Evolutionary conservation across 2,113 vertebrate genomes (phyloP), one percentile per base, ranked within the genome.

Genomic region (Pygoscelis antarcticus): DNA sequence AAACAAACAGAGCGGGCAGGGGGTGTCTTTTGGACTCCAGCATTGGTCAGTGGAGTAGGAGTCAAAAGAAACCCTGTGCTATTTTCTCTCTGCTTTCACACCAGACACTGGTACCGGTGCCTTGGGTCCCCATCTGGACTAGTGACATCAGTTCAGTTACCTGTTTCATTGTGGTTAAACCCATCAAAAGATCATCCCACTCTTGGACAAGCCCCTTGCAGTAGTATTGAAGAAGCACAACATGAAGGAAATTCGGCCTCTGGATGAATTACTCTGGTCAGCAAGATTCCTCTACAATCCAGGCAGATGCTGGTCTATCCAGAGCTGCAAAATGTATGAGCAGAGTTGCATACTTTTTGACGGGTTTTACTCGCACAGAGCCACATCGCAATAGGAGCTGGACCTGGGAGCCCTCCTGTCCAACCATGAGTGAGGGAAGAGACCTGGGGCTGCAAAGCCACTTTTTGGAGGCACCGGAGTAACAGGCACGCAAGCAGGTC

Each of bases 1-100:
- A 97, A 97, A 96, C 95, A 97, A 93, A 96, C 85, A 89, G 91
- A 93, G 87, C 9, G 0, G 34, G 44, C 30, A 90, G 76, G 23
- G 42, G 42, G 16, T 97, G 91, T 95, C 94, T 96, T 80, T 70
- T 93, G 89, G 68, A 93, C 64, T 83, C 78, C 69, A 82, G 61
- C 3, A 0, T 3, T 72, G 81, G 66, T 62, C 77, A 83, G 70
- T 11, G 49, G 54, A 38, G 62, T 29, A 40, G 52, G 77, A 91
- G 78, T 60, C 71, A 61, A 74, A 79, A 93, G 84, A 85, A 91
- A 77, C 22, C 32, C 52, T 60, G 83, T 44, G 36, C 30, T 90
- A 16, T 95, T 93, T 96, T 94, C 36, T 78, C 26, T 74, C 64
- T 65, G 36, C 47, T 84, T 54, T 70, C 13, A 2, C 68, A 91